These are phyloP conservation scores for Siniperca knerii DNA, from an alignment of 2,113 vertebrate genomes.

Conservation along the genomic window DNA sequence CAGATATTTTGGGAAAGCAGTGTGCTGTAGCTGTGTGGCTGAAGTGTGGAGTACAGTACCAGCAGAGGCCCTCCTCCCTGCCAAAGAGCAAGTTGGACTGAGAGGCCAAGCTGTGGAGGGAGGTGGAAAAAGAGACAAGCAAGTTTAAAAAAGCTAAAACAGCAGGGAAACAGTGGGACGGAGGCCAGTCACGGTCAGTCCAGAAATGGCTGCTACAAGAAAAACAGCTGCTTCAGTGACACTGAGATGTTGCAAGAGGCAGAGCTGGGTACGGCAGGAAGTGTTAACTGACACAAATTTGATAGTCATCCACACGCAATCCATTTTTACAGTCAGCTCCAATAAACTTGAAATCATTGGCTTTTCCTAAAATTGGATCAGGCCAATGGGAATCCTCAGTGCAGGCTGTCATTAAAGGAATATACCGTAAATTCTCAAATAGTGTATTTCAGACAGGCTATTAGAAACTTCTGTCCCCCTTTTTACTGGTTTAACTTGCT, in stretches of 20 bases:
- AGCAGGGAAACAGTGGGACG: slow-evolving; percentile 47
- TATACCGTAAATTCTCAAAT: not conserved
- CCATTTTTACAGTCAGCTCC: slow-evolving; percentile 8
- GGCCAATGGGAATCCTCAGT: not conserved
- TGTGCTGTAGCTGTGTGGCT: slow-evolving; percentile 34
- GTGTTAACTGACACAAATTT: slow-evolving; percentile 26
- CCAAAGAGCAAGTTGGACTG: slow-evolving; percentile 86
- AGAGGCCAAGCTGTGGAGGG: slow-evolving; percentile 83
- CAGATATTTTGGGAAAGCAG: slow-evolving; percentile 53
- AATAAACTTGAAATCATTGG: not conserved
- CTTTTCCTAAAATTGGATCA: slow-evolving; percentile 1
- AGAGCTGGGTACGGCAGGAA: not conserved
- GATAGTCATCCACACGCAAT: slow-evolving; percentile 18
- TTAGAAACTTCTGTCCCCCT: not conserved
- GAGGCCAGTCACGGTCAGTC: slow-evolving; percentile 31
- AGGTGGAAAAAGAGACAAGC: slow-evolving; percentile 63
- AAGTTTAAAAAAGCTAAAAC: slow-evolving; percentile 60
- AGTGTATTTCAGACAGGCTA: not conserved
- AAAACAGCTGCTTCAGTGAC: slow-evolving; percentile 52
- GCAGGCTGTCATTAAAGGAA: not conserved
- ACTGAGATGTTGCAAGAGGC: slow-evolving; percentile 33
- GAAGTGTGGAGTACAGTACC: slow-evolving; percentile 80
- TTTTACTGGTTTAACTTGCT: too few species aligned
- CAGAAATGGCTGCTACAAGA: slow-evolving; percentile 38
- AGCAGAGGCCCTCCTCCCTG: slow-evolving; percentile 85